These are phyloP conservation scores for Lepilemur septentrionalis DNA, from an alignment of 2,797 vertebrate genomes.

Conservation along the genomic window DNA sequence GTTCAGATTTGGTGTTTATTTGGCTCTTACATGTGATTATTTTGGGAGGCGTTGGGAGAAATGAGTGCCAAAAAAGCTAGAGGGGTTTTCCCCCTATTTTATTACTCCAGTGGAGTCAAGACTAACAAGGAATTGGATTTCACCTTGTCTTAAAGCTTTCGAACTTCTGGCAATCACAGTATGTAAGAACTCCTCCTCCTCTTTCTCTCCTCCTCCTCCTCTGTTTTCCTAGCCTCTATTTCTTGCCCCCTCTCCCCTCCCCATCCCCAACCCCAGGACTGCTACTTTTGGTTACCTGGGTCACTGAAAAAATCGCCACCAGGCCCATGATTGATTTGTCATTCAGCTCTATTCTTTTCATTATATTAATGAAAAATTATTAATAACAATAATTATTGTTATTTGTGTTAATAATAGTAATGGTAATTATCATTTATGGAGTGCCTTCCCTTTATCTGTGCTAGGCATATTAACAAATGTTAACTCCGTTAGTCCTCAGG, in stretches of 20 bases:
- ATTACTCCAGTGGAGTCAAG: constrained; percentile 61
- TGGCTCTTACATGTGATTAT: constrained; percentile 50
- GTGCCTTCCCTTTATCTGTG: not conserved
- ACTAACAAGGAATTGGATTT: constrained; percentile 61
- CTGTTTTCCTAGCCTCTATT: not conserved
- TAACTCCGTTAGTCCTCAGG: not conserved
- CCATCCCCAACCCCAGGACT: not conserved
- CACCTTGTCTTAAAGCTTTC: constrained; percentile 59
- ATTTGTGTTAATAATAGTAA: not conserved
- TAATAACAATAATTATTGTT: not conserved
- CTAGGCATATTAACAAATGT: not conserved
- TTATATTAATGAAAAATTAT: constrained; percentile 35
- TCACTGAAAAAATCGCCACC: constrained; percentile 12
- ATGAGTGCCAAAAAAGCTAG: constrained; percentile 48
- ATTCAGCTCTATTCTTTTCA: not conserved
- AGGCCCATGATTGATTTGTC: constrained; percentile 13
- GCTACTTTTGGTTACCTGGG: constrained; percentile 16
- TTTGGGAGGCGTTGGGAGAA: constrained; percentile 57
- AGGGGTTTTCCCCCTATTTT: not conserved
- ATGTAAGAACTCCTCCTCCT: not conserved
- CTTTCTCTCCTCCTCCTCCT: not conserved
- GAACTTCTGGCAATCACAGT: constrained; percentile 48
- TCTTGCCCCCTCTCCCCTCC: rapidly evolving
- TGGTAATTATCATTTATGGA: not conserved
- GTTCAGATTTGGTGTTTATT: constrained; percentile 56